Evolutionary conservation across 1,140 invertebrate genomes (phyloP), one percentile per base, ranked within the genome.

Genomic region (Holcopasites calliopsidis): DNA sequence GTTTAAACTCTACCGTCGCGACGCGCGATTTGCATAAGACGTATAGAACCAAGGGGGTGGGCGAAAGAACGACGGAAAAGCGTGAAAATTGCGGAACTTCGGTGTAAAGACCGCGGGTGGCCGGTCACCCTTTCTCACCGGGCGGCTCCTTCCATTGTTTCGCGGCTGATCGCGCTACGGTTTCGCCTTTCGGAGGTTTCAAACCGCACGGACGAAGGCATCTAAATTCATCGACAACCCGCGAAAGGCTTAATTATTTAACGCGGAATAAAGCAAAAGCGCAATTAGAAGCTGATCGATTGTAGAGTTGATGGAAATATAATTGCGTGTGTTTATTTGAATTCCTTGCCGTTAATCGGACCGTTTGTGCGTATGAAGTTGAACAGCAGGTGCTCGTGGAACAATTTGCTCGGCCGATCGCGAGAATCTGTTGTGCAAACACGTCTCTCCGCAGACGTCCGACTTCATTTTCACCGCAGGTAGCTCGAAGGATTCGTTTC

Each of bases 1-100:
- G 44, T 57, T 50, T 72, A 40, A 74, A 68, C 42, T 55, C 55
- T 31, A 50, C 52, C 81, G 47, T 68, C 50, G 57, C 66, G 76
- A 23, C 61, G 71, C 66, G 64, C 40, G 49, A 79, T 83, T 83
- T 83, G 64, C 82, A 83, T 73, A 64, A 79, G 40, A 68, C 54
- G 44, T 44, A n/a, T n/a, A n/a, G n/a, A n/a, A n/a, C n/a, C n/a
- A n/a, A 31, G 49, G 21, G 5, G 28, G 23, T 52, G 60, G 40
- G 35, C 23, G 28, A 26, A 47, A 40, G 18, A 57, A 40, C 44
- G 7, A 57, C 23, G 76, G 71, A 83, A 83, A 79, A 83, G 71
- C 81, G 76, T 83, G 80, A 83, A 83, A 83, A 83, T 79, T 75
- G 73, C 76, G 76, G 79, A 83, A 79, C 52, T 72, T 35, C 38